Base-by-base conservation (phyloP, 64 coral and sea anemone genomes). In the Montipora sp. region DNA sequence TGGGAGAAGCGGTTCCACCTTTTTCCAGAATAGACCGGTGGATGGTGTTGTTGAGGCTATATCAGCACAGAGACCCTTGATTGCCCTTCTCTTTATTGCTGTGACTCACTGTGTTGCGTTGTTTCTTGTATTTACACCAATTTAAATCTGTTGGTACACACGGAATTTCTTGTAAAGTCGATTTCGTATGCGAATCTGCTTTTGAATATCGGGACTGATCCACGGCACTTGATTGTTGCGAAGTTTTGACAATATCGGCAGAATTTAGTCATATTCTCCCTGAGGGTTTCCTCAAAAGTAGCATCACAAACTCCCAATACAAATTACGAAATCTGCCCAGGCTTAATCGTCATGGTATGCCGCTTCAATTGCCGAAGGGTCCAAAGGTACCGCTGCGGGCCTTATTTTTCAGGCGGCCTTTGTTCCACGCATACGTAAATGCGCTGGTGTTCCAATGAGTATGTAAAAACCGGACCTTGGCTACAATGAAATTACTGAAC, bases 121-220 rank as follows among this genome's bases (percentile, higher is more conserved):
- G 91, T 70, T 49, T 44, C 79, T 61, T 87, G 53, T 93, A 93
- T 47, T 68, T 48, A 10, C 46, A 27, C 91, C 91, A 93, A 55
- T 87, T 80, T 12, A 50, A 9, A 19, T 87, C 45, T 36, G 83
- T 80, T 72, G 83, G 83, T 27, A 51, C 15, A 22, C 83, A 83
- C 83, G 45, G 59, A 78, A 93, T 87, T 80, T 93, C 71, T 87
- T 88, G 83, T 93, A 93, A 13, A 88, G 65, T 9, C 72, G n/a
- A 51, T 87, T 93, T 19, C 73, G 61, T 27, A 44, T 48, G 16
- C 83, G 50, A 23, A 92, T 92, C 48, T 83, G 18, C 44, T 63
- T 77, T 68, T 92, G 59, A 66, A 92, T 92, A 3, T 55, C 12
- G 16, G 59, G n/a, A 21, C 78, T 85, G 19, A 92, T 92, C 82